Evolutionary conservation across 35 echinoderm and acorn worm genomes (phyloP).

Genomic region (Heliocidaris tuberculata): DNA sequence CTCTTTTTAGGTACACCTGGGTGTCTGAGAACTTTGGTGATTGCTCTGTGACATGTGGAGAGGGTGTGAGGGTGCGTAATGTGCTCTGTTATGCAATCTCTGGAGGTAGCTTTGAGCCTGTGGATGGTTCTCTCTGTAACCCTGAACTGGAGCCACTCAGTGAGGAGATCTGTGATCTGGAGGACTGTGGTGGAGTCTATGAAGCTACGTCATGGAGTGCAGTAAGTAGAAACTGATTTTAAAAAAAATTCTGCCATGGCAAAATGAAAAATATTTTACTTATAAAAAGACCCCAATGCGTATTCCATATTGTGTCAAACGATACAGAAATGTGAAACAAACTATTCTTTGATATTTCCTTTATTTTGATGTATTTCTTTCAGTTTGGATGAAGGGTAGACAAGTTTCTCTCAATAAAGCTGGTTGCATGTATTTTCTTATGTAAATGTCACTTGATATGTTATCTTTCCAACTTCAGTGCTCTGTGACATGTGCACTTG

Average conservation of each 20-base stretch:
- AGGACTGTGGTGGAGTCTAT: constrained; percentile 46
- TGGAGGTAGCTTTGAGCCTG: constrained; percentile 15
- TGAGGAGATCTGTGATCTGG: constrained; percentile 41
- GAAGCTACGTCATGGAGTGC: constrained; percentile 35
- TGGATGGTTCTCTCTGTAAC: constrained; percentile 38
- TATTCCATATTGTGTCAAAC: too few relatives aligned
- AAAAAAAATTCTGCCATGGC: too few relatives aligned
- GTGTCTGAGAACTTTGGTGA: constrained; percentile 38
- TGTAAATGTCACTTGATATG: background rate
- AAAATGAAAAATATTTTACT: too few relatives aligned
- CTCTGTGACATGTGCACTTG: constrained; percentile 68
- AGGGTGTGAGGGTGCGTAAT: constrained; percentile 48
- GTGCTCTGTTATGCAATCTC: constrained; percentile 56
- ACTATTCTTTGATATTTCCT: too few relatives aligned
- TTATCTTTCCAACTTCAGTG: constrained; percentile 64
- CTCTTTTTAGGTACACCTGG: constrained; percentile 34
- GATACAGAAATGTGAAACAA: too few relatives aligned
- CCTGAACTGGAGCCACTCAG: constrained; percentile 28
- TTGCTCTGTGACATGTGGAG: constrained; percentile 69
- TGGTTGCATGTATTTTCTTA: too few relatives aligned
- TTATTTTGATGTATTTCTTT: too few relatives aligned
- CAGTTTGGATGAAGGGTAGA: too few relatives aligned
- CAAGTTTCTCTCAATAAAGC: too few relatives aligned
- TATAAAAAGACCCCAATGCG: too few relatives aligned
- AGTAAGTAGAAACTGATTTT: too few relatives aligned